phyloP scores from a whole-genome alignment of 30 jellyfish, hydroid and myxozoan species.

The Aurelia coerulea region DNA sequence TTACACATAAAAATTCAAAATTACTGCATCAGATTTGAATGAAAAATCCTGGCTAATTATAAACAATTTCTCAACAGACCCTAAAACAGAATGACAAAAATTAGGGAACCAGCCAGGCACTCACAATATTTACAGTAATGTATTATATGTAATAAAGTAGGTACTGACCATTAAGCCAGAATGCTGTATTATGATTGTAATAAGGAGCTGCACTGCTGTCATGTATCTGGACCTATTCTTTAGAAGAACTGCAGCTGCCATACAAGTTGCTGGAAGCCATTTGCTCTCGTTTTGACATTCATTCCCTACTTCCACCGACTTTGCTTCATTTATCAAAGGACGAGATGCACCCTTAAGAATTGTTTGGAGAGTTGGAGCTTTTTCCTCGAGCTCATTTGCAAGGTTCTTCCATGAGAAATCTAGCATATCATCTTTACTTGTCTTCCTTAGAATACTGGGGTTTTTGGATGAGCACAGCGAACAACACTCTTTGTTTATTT shows the following conservation, averaged over 20 bases:
- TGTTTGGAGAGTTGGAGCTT: constrained; percentile 19
- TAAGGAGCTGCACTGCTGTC: no score
- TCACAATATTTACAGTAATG: no score
- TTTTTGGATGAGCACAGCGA: constrained; percentile 15
- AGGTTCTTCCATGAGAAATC: constrained; percentile 6
- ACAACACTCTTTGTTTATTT: constrained; percentile 19
- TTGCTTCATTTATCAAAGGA: neutral
- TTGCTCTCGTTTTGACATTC: neutral
- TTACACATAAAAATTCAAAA: no score
- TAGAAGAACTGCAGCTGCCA: constrained; percentile 50
- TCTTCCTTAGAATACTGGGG: constrained; percentile 29
- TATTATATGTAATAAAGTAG: no score
- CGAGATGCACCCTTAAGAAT: constrained; percentile 4
- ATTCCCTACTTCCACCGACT: neutral
- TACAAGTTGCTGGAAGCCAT: constrained; percentile 52
- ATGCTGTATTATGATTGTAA: no score
- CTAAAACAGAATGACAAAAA: no score
- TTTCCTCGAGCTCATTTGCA: constrained; percentile 23
- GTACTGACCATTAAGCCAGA: no score
- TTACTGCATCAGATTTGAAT: no score
- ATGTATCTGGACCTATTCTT: constrained; percentile 10
- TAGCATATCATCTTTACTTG: constrained; percentile 27
- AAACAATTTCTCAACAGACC: no score
- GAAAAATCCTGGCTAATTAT: no score
- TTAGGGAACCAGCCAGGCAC: no score